Evolutionary conservation across 1,140 invertebrate genomes (phyloP).

Genomic region (Pogonus chalceus): DNA sequence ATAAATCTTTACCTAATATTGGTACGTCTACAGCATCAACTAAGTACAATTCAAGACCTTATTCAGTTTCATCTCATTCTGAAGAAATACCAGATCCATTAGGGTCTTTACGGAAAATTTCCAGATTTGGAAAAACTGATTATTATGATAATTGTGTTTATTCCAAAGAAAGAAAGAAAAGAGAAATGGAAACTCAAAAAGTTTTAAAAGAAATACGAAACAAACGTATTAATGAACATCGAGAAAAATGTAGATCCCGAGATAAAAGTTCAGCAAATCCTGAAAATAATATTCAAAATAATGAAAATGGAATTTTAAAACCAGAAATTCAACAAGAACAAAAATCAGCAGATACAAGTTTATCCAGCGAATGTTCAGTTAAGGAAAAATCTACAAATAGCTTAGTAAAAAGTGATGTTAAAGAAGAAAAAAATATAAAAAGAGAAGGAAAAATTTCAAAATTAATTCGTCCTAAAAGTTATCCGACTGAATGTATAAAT

Average conservation of each 20-base stretch:
- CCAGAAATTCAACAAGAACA: not conserved
- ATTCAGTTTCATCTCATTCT: not conserved
- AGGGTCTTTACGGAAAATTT: conserved; percentile 40
- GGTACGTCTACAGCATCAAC: not conserved
- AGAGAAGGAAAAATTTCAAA: conserved; percentile 41
- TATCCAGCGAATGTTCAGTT: not conserved
- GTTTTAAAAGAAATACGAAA: conserved; percentile 52
- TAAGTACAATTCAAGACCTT: not conserved
- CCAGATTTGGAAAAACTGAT: conserved; percentile 63
- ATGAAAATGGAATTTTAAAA: not conserved
- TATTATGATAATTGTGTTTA: conserved; percentile 68
- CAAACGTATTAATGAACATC: conserved; percentile 37
- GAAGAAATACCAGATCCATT: not conserved
- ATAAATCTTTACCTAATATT: not conserved
- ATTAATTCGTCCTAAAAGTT: conserved; percentile 46
- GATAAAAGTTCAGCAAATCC: not conserved
- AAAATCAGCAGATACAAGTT: conserved; percentile 26
- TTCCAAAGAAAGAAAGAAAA: conserved; percentile 56
- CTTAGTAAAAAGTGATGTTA: conserved; percentile 20
- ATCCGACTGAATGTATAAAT: conserved; percentile 34
- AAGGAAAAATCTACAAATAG: conserved; percentile 13
- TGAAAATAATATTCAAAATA: conserved; percentile 11
- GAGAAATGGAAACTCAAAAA: conserved; percentile 51
- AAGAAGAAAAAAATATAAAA: conserved; percentile 31
- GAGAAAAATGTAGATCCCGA: not conserved